phyloP scores from a whole-genome alignment of 1,140 invertebrate species.

The Littorina saxatilis region DNA sequence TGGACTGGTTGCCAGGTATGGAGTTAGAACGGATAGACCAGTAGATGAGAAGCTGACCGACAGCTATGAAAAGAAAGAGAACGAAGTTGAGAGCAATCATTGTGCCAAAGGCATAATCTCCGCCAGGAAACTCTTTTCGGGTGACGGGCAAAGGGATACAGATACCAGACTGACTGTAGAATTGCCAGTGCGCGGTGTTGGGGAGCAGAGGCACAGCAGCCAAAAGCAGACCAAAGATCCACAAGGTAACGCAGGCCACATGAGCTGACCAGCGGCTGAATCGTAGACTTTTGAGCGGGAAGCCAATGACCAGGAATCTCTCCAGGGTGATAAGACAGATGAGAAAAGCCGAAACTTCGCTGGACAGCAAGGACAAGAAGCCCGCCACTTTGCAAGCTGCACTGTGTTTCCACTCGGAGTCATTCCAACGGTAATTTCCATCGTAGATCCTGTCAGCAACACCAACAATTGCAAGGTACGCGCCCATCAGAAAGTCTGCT shows the following conservation, averaged over 20 bases:
- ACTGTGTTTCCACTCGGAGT: not conserved
- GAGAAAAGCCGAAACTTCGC: constrained; percentile 58
- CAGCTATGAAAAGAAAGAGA: constrained; percentile 9
- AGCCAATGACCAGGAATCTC: constrained; percentile 56
- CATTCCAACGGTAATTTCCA: constrained; percentile 4
- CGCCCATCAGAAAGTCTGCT: constrained; percentile 25
- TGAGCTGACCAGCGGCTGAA: not conserved
- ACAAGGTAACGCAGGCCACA: not conserved
- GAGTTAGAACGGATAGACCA: not conserved
- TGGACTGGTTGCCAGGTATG: not conserved
- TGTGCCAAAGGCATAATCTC: not conserved
- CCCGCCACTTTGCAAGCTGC: constrained; percentile 47
- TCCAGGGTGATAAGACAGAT: constrained; percentile 62
- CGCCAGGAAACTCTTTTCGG: not conserved
- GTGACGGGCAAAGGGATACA: constrained; percentile 23
- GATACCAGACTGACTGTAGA: constrained; percentile 17
- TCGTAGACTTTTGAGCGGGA: constrained; percentile 48
- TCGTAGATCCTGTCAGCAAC: constrained; percentile 9
- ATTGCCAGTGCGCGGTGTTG: not conserved
- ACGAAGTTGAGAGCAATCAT: constrained; percentile 1
- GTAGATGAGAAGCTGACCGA: constrained; percentile 13
- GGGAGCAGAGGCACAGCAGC: not conserved
- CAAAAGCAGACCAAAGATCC: not conserved
- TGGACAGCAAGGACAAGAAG: constrained; percentile 57
- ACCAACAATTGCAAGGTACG: constrained; percentile 11